Conservation (phyloP, 2,113 vertebrate genomes). For the Chauna torquata region DNA sequence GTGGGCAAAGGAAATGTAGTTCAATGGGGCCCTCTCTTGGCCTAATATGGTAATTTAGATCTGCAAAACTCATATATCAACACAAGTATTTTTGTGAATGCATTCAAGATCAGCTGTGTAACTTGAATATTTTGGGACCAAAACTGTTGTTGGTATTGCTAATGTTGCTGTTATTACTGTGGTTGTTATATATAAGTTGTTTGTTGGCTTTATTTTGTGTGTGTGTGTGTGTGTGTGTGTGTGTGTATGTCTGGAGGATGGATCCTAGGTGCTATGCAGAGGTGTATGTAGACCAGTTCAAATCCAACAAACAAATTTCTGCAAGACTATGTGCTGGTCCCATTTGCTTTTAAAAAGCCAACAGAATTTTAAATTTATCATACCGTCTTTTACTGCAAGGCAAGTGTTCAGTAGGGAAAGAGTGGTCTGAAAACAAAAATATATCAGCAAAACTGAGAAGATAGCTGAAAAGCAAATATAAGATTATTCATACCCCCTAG, state of each 20-base stretch:
- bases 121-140: background rate
- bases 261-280: background rate
- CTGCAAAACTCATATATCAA: background rate
- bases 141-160: background rate
- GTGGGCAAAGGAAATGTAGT: background rate
- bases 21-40: slow-evolving; percentile 69
- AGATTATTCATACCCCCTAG: background rate
- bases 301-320: background rate
- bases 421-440: background rate
- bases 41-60: background rate
- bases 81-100: slow-evolving; percentile 34
- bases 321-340: background rate
- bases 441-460: background rate
- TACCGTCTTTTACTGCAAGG: background rate
- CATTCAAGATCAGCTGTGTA: background rate
- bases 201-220: background rate
- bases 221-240: background rate
- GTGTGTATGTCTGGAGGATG: background rate
- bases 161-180: background rate
- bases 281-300: background rate
- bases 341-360: background rate
- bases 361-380: background rate
- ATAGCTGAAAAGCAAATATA: background rate
- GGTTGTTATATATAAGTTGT: background rate
- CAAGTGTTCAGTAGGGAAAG: background rate